Conservation (phyloP, 1,140 invertebrate species). For the Trachelipus rathkii region DNA sequence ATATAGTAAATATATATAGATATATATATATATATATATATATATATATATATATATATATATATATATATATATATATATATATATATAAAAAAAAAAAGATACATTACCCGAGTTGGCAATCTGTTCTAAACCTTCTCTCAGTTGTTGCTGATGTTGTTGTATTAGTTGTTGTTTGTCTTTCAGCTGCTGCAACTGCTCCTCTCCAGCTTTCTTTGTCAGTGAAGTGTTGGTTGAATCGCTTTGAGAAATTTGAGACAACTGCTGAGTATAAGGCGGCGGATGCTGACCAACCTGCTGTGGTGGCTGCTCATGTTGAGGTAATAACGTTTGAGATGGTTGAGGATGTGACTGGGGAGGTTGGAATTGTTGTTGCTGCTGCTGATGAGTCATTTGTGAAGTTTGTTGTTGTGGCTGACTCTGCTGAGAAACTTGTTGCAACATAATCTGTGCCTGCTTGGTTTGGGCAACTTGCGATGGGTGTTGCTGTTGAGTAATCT, state of each 20-base stretch:
- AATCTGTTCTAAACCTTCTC: neutral
- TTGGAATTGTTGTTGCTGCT: slow-evolving; percentile 31
- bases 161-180: neutral
- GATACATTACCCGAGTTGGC: neutral
- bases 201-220: neutral
- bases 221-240: neutral
- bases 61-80: too few relatives aligned
- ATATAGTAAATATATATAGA: too few relatives aligned
- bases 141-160: slow-evolving; percentile 1
- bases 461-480: neutral
- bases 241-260: neutral
- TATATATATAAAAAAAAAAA: too few relatives aligned
- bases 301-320: slow-evolving; percentile 25
- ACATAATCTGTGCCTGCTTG: slow-evolving; percentile 43
- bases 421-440: slow-evolving; percentile 48
- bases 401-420: slow-evolving; percentile 45
- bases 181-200: neutral
- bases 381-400: slow-evolving; percentile 43
- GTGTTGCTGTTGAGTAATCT: slow-evolving; percentile 14
- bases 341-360: slow-evolving; percentile 32
- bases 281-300: neutral
- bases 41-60: too few relatives aligned
- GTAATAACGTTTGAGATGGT: slow-evolving; percentile 20
- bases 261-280: neutral
- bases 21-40: too few relatives aligned